Evolutionary conservation across 2,797 vertebrate genomes (phyloP), one percentile per base, ranked within the genome.

Genomic region (Chaenodraco wilsoni): DNA sequence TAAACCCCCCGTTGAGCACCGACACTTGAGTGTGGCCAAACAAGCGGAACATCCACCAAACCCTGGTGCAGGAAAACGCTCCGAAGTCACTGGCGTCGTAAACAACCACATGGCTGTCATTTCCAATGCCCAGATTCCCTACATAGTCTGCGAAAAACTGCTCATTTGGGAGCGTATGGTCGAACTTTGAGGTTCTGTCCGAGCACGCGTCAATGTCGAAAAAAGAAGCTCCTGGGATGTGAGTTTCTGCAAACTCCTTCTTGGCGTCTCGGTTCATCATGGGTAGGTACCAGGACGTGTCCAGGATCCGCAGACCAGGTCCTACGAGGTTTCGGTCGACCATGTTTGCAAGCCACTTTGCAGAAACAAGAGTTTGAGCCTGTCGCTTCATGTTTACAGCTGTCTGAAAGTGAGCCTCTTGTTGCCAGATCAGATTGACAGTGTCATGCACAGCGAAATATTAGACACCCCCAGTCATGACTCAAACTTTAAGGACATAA

Each of bases 21-120:
- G 96, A 98, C 37, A 98, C 96, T 0, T 90, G 87, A 4, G 86
- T 79, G 75, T 98, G 97, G 3, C 96, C 96, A 0, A 96, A 98
- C 15, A 90, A 90, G 0, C 95, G 93, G 83, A 98, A 98, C 97
- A 98, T 97, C 96, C 96, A 98, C 96, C 96, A 98, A 3, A 95
- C 93, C 0, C 97, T 90, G 1, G 97, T 94, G 91, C 95, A 96
- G 14, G 88, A 91, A 12, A 86, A 86, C 0, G 52, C 31, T 21
- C 96, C 97, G 57, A 95, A 79, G 45, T 96, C 27, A 44, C 96
- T 96, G 21, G 95, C 93, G 1, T 98, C 97, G 10, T 98, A 98
- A 33, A 98, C 95, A 37, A 98, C 95, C 8, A 98, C 96, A 0
- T 97, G 97, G 0, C 94, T 96, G 60, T 93, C 60, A 3, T 92